Evolutionary conservation across 2,888 invertebrate species (phyloP).

Genomic region (Pyrocoelia pectoralis): DNA sequence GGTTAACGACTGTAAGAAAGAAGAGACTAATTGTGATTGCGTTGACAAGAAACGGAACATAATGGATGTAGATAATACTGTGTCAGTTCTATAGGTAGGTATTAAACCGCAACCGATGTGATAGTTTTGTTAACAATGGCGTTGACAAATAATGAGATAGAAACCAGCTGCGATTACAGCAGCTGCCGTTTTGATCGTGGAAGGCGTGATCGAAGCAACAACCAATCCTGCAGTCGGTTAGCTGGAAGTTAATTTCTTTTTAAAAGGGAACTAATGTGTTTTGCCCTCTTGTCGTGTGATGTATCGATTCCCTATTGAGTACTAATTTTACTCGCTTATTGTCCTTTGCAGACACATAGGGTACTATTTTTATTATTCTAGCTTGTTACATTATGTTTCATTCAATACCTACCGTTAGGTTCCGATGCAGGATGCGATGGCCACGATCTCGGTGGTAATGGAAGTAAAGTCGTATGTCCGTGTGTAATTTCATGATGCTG

Average conservation of each 20-base stretch:
- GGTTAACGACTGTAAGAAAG: conserved; percentile 32
- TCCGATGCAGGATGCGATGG: conserved; percentile 49
- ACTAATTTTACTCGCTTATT: conserved; percentile 31
- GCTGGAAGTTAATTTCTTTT: conserved; percentile 34
- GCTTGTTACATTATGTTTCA: background rate
- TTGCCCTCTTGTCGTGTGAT: conserved; percentile 34
- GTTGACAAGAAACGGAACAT: background rate
- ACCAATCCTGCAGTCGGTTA: conserved; percentile 39
- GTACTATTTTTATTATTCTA: background rate
- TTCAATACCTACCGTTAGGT: conserved; percentile 44
- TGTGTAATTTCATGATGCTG: conserved; percentile 58
- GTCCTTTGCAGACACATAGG: conserved; percentile 13
- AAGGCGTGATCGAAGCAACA: conserved; percentile 39
- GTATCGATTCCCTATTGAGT: conserved; percentile 35
- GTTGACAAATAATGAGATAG: conserved; percentile 34
- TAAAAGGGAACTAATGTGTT: conserved; percentile 30
- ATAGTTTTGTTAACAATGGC: conserved; percentile 33
- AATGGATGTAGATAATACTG: background rate
- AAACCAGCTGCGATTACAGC: conserved; percentile 29
- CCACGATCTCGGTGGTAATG: conserved; percentile 51
- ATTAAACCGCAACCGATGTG: conserved; percentile 22
- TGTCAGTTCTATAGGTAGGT: background rate
- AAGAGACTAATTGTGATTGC: background rate
- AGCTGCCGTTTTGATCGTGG: conserved; percentile 36
- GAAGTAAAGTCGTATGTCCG: conserved; percentile 39